Evolutionary conservation across 2,113 vertebrate genomes (phyloP).

Genomic region (Cheilinus undulatus): DNA sequence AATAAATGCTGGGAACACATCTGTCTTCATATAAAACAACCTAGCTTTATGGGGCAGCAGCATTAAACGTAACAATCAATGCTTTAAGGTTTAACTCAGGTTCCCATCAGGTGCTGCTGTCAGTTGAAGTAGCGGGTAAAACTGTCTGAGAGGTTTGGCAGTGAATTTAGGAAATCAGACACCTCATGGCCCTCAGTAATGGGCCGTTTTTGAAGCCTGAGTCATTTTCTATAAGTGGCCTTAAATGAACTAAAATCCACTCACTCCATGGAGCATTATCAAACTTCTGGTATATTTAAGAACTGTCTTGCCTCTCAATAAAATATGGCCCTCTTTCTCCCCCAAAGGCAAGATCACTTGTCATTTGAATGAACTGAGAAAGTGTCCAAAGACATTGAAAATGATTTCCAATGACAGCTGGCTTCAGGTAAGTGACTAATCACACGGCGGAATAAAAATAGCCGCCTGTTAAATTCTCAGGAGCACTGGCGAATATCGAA

Average conservation of each 20-base stretch:
- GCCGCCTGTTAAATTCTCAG: slow-evolving; percentile 54
- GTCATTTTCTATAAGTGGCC: slow-evolving; percentile 64
- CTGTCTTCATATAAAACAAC: slow-evolving; percentile 32
- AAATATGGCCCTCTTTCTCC: slow-evolving; percentile 67
- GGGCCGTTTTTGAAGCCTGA: slow-evolving; percentile 56
- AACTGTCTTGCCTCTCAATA: slow-evolving; percentile 73
- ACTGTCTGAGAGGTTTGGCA: slow-evolving; percentile 35
- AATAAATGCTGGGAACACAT: slow-evolving; percentile 22
- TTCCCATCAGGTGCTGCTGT: slow-evolving; percentile 1
- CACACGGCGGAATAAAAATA: slow-evolving; percentile 72
- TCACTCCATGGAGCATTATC: slow-evolving; percentile 63
- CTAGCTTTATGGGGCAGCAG: slow-evolving; percentile 8
- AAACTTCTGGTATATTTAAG: slow-evolving; percentile 71
- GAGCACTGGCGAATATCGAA: slow-evolving; percentile 60
- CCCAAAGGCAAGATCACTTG: slow-evolving; percentile 70
- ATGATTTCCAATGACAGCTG: slow-evolving; percentile 80
- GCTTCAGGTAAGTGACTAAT: slow-evolving; percentile 79
- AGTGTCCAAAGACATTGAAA: slow-evolving; percentile 74
- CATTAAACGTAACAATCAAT: slow-evolving; percentile 40
- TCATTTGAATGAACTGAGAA: slow-evolving; percentile 72
- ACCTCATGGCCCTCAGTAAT: slow-evolving; percentile 37
- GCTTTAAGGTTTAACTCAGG: slow-evolving; percentile 24
- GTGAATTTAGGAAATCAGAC: slow-evolving; percentile 38
- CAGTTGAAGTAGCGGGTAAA: slow-evolving; percentile 13
- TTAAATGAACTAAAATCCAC: slow-evolving; percentile 63